phyloP scores from a whole-genome alignment of 1,140 invertebrate species.

The Aradophagus sp. region DNA sequence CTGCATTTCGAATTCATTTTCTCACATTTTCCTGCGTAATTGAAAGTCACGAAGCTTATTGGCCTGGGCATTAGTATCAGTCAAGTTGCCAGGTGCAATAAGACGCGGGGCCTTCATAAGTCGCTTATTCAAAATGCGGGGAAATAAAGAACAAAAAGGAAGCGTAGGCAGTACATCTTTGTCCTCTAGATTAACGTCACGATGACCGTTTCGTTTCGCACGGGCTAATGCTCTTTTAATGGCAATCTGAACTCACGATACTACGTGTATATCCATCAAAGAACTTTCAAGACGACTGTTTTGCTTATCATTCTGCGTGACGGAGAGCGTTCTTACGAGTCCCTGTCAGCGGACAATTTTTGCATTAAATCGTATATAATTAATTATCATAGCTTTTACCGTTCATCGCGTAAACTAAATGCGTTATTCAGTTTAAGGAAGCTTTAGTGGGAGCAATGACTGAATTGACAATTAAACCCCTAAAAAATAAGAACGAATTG shows the following conservation, averaged over 20 bases:
- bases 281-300: conserved; percentile 35
- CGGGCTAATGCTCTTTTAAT: conserved; percentile 54
- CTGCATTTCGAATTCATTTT: conserved; percentile 1
- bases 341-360: conserved; percentile 17
- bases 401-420: too few relatives aligned
- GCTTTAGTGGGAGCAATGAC: too few relatives aligned
- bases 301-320: conserved; percentile 52
- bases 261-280: conserved; percentile 37
- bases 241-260: conserved; percentile 49
- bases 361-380: conserved; percentile 33
- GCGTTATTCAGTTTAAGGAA: too few relatives aligned
- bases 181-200: conserved; percentile 54
- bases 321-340: conserved; percentile 1
- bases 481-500: too few relatives aligned
- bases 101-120: conserved; percentile 37
- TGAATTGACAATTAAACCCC: too few relatives aligned
- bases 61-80: conserved; percentile 48
- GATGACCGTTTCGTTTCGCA: conserved; percentile 53
- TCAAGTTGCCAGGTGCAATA: conserved; percentile 50
- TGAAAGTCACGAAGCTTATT: conserved; percentile 54
- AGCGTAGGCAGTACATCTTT: conserved; percentile 47
- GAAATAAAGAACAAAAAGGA: conserved; percentile 45
- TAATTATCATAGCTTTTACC: conserved; percentile 33
- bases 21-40: conserved; percentile 40
- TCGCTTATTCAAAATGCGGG: conserved; percentile 47